These are phyloP conservation scores for Acanthornis magna DNA, from an alignment of 2,797 vertebrate genomes.

Conservation along the genomic window DNA sequence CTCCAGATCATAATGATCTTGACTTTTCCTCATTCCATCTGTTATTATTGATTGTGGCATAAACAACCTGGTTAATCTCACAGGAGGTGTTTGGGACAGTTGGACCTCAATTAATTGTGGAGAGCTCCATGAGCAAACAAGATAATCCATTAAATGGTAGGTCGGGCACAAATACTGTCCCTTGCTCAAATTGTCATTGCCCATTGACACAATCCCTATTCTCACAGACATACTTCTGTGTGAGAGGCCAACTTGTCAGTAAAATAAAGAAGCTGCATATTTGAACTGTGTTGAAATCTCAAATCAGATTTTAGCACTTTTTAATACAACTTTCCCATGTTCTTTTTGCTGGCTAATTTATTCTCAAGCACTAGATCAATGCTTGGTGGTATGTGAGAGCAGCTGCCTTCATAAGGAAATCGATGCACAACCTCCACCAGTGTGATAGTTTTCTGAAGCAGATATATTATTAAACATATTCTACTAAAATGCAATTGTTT, in stretches of 20 bases:
- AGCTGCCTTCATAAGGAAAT: not conserved
- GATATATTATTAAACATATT: not conserved
- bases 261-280: not conserved
- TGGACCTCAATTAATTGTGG: not conserved
- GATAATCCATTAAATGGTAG: not conserved
- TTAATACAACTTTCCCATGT: not conserved
- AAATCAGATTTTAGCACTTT: not conserved
- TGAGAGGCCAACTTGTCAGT: not conserved
- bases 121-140: not conserved
- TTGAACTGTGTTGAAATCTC: not conserved
- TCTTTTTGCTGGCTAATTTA: not conserved
- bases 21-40: not conserved
- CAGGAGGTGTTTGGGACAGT: not conserved
- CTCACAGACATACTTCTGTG: not conserved
- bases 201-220: not conserved
- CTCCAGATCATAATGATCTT: not conserved
- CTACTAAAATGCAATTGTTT: not conserved
- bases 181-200: not conserved
- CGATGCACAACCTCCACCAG: too few species aligned
- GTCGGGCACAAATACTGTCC: not conserved
- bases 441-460: not conserved
- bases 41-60: not conserved
- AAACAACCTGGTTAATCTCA: not conserved
- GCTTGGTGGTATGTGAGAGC: not conserved
- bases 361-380: not conserved